Evolutionary conservation across 2,113 vertebrate species (phyloP).

Genomic region (Plectropomus leopardus): DNA sequence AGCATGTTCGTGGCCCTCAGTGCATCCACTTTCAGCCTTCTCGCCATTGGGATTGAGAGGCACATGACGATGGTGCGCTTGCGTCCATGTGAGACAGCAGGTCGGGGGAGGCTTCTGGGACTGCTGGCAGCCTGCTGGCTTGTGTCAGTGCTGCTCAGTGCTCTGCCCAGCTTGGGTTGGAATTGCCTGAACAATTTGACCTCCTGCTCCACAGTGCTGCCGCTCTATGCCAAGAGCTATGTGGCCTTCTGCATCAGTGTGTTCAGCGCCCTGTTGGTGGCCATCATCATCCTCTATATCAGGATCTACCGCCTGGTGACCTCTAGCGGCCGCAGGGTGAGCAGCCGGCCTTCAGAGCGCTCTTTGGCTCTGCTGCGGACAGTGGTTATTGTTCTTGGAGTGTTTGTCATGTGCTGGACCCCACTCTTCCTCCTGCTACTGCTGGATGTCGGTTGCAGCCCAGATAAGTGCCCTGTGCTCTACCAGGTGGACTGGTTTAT

Average conservation of each 20-base stretch:
- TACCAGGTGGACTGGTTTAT: conserved; percentile 87
- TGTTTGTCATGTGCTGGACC: conserved; percentile 86
- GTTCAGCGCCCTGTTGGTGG: conserved; percentile 82
- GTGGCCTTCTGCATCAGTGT: conserved; percentile 87
- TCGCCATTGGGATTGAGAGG: conserved; percentile 86
- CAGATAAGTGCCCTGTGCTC: conserved; percentile 77
- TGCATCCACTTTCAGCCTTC: conserved; percentile 86
- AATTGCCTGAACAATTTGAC: conserved; percentile 80
- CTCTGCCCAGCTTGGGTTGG: conserved; percentile 86
- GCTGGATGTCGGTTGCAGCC: conserved; percentile 85
- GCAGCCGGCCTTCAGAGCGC: conserved; percentile 82
- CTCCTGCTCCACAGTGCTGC: conserved; percentile 86
- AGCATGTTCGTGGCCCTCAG: conserved; percentile 88
- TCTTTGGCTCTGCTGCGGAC: conserved; percentile 85
- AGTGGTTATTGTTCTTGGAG: conserved; percentile 85
- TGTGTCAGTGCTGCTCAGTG: conserved; percentile 83
- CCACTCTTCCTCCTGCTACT: conserved; percentile 85
- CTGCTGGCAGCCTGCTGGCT: conserved; percentile 85
- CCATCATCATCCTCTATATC: conserved; percentile 86
- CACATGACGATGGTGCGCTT: conserved; percentile 88
- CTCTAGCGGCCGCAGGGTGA: conserved; percentile 84
- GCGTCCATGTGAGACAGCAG: conserved; percentile 81
- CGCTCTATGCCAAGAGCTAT: conserved; percentile 85
- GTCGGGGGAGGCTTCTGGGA: conserved; percentile 80
- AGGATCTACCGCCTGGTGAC: conserved; percentile 87